Base-by-base conservation (phyloP, 1,140 invertebrate genomes). In the Polypedilum pembai region DNA sequence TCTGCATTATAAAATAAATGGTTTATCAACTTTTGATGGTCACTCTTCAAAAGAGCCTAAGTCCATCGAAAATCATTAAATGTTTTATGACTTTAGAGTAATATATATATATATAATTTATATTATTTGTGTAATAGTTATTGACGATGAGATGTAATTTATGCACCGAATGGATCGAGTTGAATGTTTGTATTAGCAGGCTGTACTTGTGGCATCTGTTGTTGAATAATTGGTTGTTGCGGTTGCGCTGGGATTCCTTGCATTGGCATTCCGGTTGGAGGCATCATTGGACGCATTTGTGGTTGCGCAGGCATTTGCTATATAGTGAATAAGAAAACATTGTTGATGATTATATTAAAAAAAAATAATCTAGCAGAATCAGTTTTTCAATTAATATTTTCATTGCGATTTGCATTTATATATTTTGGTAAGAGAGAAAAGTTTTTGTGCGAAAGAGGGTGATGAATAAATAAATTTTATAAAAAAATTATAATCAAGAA, bases 161-260 rank as follows among this genome's bases (percentile, higher is more conserved):
- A 81, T 77, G 81, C 81, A 73, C 81, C 81, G 78, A 82, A 82
- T 76, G 80, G 81, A 80, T 82, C 81, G 65, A 82, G 76, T 75
- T 80, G 79, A 73, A 81, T 77, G 75, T 76, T 79, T 77, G 81
- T 80, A 41, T 74, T 74, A 77, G 80, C 75, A 41, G 73, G 73
- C 66, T 76, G 73, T 12, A n/a, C 21, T 18, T 33, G 21, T 15
- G 74, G 76, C 77, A 74, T 80, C 80, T 79, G 78, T 65, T 74
- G 63, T 24, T 76, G 75, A 73, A 77, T 82, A 80, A 78, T 80
- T 75, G 79, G 80, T 76, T 66, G 77, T 75, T 77, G 78, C 78
- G 24, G 24, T 33, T 33, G 24, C 5, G 24, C 24, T 33, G 24
- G 24, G 1, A 33, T 33, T 33, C 24, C 24, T 33, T 33, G 24